Evolutionary conservation across 30 jellyfish, hydroid and myxozoan genomes (phyloP), one percentile per base, ranked within the genome.

Genomic region (Aurelia aurita complex sp. Pacific): DNA sequence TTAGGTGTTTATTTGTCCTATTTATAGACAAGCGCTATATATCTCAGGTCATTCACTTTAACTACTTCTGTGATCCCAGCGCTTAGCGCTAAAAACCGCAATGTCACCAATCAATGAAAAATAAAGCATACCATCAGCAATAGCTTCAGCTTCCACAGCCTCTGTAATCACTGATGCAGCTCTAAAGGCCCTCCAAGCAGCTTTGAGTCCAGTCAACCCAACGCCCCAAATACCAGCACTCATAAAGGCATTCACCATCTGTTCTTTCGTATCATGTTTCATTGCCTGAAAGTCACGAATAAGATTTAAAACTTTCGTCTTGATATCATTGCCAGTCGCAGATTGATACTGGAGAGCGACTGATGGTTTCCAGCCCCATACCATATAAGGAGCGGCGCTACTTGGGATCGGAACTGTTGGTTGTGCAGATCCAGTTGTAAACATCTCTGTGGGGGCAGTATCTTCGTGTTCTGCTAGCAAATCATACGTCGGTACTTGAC

Each of bases 281-380:
- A 79, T 64, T 11, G 89, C 89, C 29, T 79, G 89, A 65, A 79
- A 79, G 1, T 38, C 73, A 16, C 60, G 89, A n/a, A 79, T 34
- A 10, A 79, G 61, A 10, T 38, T 50, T 35, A 79, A 19, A 35
- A 79, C 79, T 40, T 55, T 67, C 52, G 62, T 35, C 33, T 79
- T 79, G 43, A 79, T 65, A 23, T 79, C 80, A 46, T 53, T 57
- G 17, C 80, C 89, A 16, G 52, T 14, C 2, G 89, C 75, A 43
- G 67, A 18, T 64, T 64, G 73, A 40, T 36, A 79, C 51, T 52
- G 73, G 15, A 38, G 23, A 4, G 73, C 89, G 35, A 57, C 75
- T 65, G 89, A 79, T 4, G 89, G 80, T 17, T 79, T 79, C 89
- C 89, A 79, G 36, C 89, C 89, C 89, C 89, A 79, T 7, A 79